Evolutionary conservation across 2,113 vertebrate species (phyloP).

Genomic region (Paracanthobrama guichenoti): DNA sequence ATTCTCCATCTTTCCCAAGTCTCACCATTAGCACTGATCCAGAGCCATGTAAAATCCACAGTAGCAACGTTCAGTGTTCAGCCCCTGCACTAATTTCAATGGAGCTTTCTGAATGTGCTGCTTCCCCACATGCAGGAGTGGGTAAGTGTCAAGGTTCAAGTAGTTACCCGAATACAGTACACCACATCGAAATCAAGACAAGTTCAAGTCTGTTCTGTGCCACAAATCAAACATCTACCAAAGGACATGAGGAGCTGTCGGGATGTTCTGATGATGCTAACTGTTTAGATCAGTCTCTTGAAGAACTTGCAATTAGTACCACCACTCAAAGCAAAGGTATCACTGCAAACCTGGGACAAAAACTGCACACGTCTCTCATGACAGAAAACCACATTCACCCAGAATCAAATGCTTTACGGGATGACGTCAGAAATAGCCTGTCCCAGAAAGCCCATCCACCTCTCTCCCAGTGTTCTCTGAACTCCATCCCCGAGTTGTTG

Average conservation of each 20-base stretch:
- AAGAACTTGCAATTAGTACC: constrained; percentile 34
- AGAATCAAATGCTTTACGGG: constrained; percentile 48
- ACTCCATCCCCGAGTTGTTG: constrained; percentile 73
- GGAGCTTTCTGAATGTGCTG: constrained; percentile 46
- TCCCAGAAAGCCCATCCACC: constrained; percentile 60
- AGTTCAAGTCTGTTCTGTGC: constrained; percentile 16
- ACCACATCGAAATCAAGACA: constrained; percentile 57
- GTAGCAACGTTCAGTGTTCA: constrained; percentile 44
- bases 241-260: constrained; percentile 22
- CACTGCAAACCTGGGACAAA: constrained; percentile 67
- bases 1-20: constrained; percentile 53
- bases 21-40: constrained; percentile 52
- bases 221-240: constrained; percentile 19
- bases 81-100: constrained; percentile 49
- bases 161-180: constrained; percentile 51
- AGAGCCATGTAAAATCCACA: constrained; percentile 49
- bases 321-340: constrained; percentile 70
- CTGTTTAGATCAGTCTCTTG: constrained; percentile 24
- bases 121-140: constrained; percentile 44
- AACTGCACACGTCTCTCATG: constrained; percentile 51
- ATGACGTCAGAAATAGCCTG: constrained; percentile 56
- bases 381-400: constrained; percentile 55
- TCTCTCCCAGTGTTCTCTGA: constrained; percentile 63
- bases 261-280: constrained; percentile 35
- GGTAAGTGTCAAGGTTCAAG: constrained; percentile 38